Evolutionary conservation across 2,113 vertebrate species (phyloP).

Genomic region (Caretta caretta): DNA sequence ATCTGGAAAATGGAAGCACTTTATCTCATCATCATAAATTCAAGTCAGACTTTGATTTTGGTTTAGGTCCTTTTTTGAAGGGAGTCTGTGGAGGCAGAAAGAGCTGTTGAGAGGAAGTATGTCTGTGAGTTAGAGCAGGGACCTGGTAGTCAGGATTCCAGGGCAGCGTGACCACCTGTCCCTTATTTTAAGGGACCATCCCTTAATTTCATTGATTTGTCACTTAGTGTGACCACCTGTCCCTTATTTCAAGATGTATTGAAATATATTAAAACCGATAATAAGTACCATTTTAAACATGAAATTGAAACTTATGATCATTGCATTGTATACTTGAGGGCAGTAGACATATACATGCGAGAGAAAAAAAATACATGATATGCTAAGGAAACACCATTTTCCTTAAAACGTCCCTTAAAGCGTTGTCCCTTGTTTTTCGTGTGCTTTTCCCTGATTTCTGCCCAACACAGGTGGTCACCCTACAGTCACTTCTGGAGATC

Average conservation of each 20-base stretch:
- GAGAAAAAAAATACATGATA: neutral
- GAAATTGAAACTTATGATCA: neutral
- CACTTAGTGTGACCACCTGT: neutral
- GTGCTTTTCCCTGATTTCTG: neutral
- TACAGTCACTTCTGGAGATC: neutral
- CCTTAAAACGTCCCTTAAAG: neutral
- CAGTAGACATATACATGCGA: neutral
- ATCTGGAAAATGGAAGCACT: slow-evolving; percentile 6
- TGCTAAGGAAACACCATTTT: neutral
- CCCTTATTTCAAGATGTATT: neutral
- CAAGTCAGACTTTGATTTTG: neutral
- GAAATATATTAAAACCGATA: neutral
- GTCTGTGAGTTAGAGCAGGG: neutral
- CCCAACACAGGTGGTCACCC: neutral
- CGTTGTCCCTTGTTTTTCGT: neutral
- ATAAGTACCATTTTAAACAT: neutral
- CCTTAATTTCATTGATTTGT: neutral
- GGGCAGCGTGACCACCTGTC: neutral
- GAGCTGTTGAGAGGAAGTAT: neutral
- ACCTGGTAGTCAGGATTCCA: neutral
- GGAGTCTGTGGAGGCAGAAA: neutral
- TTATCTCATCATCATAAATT: neutral
- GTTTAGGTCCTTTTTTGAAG: neutral
- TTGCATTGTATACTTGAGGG: neutral
- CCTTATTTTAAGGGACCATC: neutral